Conservation (phyloP, 2,113 vertebrate genomes). For the Myrmecophaga tridactyla region DNA sequence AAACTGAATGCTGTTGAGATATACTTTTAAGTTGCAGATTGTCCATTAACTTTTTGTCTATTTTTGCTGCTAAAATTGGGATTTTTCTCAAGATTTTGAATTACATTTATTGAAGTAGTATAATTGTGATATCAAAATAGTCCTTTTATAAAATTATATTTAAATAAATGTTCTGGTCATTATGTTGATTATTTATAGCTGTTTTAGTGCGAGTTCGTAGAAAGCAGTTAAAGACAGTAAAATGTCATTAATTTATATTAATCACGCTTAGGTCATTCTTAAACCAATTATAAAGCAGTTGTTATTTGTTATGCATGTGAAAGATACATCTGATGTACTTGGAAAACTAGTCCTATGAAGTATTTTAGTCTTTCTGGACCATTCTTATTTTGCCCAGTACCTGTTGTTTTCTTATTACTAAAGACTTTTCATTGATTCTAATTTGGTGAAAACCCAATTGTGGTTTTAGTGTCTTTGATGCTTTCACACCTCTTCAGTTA, state of each 20-base stretch:
- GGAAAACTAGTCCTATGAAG: background rate
- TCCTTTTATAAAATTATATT: slow-evolving; percentile 21
- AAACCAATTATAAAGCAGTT: slow-evolving; percentile 35
- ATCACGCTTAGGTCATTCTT: slow-evolving; percentile 37
- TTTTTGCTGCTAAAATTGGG: slow-evolving; percentile 9
- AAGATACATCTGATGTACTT: slow-evolving; percentile 38
- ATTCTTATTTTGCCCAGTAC: background rate
- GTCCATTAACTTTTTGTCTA: slow-evolving; percentile 27
- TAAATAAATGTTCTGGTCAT: background rate
- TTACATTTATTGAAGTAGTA: background rate
- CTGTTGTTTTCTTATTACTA: slow-evolving; percentile 31
- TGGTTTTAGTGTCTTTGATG: slow-evolving; percentile 40
- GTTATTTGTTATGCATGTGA: slow-evolving; percentile 5
- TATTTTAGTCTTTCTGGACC: slow-evolving; percentile 14
- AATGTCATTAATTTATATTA: slow-evolving; percentile 37
- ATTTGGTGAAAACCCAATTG: slow-evolving; percentile 24
- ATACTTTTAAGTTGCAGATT: background rate
- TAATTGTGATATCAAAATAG: background rate
- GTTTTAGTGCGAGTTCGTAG: slow-evolving; percentile 17
- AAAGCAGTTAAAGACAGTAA: slow-evolving; percentile 33
- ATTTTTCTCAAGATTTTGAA: slow-evolving; percentile 15
- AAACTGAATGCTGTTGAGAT: slow-evolving; percentile 18
- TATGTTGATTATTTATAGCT: background rate
- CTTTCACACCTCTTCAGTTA: slow-evolving; percentile 13
- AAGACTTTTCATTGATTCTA: slow-evolving; percentile 40